phyloP scores from a whole-genome alignment of 2,888 invertebrate genomes.

The Villa cingulata region DNA sequence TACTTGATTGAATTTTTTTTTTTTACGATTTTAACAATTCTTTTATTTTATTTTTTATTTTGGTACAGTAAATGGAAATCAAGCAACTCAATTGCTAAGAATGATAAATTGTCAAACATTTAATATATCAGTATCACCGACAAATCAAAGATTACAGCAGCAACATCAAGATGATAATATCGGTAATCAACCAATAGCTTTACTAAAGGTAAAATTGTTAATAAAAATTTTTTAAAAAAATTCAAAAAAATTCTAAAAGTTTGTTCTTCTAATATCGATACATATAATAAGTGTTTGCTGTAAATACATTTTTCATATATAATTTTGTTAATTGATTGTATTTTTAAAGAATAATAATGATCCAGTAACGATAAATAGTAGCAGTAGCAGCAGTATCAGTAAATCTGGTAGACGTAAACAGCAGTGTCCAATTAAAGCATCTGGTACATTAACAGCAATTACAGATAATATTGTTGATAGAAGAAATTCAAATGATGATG shows the following conservation, averaged over 20 bases:
- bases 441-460: too few relatives aligned
- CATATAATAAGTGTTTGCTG: too few relatives aligned
- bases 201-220: constrained; percentile 34
- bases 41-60: constrained; percentile 13
- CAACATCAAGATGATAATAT: constrained; percentile 17
- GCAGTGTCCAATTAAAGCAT: constrained; percentile 53
- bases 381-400: too few relatives aligned
- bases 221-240: too few relatives aligned
- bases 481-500: background rate
- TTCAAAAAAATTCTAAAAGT: too few relatives aligned
- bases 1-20: background rate
- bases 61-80: constrained; percentile 44
- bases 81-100: constrained; percentile 60
- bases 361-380: constrained; percentile 17
- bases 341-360: too few relatives aligned
- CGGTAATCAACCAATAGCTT: constrained; percentile 31
- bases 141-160: constrained; percentile 21
- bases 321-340: too few relatives aligned
- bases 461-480: background rate
- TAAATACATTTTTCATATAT: too few relatives aligned
- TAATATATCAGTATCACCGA: constrained; percentile 51
- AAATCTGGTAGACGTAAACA: constrained; percentile 58
- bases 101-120: constrained; percentile 64
- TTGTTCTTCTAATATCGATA: too few relatives aligned
- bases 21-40: too few relatives aligned